Evolutionary conservation across 2,113 vertebrate species (phyloP).

Genomic region (Epinephelus moara): DNA sequence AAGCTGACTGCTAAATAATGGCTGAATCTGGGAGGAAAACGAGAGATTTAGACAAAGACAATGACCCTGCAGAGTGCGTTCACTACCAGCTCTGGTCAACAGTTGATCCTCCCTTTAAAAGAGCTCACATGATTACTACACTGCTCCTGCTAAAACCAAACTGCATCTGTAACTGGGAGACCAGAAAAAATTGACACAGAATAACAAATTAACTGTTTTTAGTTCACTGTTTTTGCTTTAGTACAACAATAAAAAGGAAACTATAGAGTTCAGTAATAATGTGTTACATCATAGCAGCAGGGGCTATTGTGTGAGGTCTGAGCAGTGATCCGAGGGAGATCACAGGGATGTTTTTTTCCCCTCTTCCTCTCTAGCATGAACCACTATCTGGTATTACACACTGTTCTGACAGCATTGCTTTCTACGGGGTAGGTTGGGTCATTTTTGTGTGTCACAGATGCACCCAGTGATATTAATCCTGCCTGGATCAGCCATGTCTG

Average conservation of each 20-base stretch:
- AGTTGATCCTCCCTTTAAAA: neutral
- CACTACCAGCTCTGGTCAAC: neutral
- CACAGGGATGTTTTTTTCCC: neutral
- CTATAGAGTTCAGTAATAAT: neutral
- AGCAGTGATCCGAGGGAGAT: neutral
- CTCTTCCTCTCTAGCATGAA: neutral
- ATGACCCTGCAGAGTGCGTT: neutral
- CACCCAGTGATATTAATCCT: constrained; percentile 38
- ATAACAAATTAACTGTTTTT: neutral
- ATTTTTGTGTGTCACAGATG: constrained; percentile 49
- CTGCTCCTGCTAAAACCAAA: too few relatives aligned
- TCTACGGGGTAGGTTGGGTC: constrained; percentile 10
- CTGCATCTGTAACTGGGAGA: neutral
- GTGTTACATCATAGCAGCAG: neutral
- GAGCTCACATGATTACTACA: neutral
- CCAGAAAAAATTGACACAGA: neutral
- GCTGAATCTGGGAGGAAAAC: constrained; percentile 17
- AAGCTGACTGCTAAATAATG: constrained; percentile 35
- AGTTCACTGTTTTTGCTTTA: neutral
- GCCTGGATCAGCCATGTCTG: constrained; percentile 8
- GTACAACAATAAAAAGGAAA: neutral
- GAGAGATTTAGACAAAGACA: neutral
- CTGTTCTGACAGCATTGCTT: constrained; percentile 21
- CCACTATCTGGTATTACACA: constrained; percentile 49
- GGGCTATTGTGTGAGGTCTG: neutral